Percentiles rank a stretch among this genome's conserved stretches.
Evolutionary conservation across 23 tunicate species (phyloP).

Genomic region (Styela clava): DNA sequence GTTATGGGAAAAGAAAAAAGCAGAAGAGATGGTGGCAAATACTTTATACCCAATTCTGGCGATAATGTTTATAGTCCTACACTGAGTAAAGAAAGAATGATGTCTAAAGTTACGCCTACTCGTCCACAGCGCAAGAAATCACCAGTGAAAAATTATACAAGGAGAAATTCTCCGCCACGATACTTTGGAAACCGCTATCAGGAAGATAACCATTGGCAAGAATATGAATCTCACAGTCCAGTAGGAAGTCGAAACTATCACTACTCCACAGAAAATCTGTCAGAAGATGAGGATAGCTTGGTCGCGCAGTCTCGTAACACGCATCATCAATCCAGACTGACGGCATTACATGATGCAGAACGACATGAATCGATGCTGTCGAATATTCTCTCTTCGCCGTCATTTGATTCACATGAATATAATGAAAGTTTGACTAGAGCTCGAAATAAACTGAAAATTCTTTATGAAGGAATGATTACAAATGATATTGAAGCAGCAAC

Average conservation of each 20-base stretch:
- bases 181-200: slow-evolving; percentile 14
- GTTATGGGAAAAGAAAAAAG: slow-evolving; percentile 22
- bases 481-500: slow-evolving; percentile 51
- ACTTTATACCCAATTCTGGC: neutral
- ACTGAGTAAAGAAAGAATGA: neutral
- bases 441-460: slow-evolving; percentile 55
- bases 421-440: slow-evolving; percentile 22
- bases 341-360: slow-evolving; percentile 54
- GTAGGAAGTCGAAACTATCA: neutral
- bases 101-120: neutral
- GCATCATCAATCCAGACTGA: slow-evolving; percentile 26
- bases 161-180: slow-evolving; percentile 13
- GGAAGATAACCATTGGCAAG: slow-evolving; percentile 1
- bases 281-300: slow-evolving; percentile 40
- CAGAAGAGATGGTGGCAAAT: neutral
- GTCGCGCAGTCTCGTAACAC: slow-evolving; percentile 11
- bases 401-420: slow-evolving; percentile 34
- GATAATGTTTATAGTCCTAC: slow-evolving; percentile 11
- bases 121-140: neutral
- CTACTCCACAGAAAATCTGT: slow-evolving; percentile 7
- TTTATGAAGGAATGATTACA: slow-evolving; percentile 45
- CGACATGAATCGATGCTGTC: slow-evolving; percentile 39
- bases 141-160: neutral
- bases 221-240: slow-evolving; percentile 4
- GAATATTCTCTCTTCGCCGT: slow-evolving; percentile 6